phyloP scores from a whole-genome alignment of 37 sponge, comb jelly and placozoan species.

The Lycopodina hypogea region DNA sequence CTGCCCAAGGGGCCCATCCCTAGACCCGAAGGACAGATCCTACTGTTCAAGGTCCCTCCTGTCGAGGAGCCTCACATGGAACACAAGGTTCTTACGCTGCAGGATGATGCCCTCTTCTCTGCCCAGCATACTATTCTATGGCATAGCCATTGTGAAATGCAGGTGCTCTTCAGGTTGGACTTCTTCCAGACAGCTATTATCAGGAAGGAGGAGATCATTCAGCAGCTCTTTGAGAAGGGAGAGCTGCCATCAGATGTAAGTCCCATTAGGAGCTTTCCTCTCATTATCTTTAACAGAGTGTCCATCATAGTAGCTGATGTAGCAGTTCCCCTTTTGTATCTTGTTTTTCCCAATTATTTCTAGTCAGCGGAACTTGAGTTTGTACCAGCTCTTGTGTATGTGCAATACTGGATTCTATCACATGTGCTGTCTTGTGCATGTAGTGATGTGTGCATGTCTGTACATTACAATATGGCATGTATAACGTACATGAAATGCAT shows the following conservation, averaged over 20 bases:
- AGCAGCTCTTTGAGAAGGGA: constrained; percentile 28
- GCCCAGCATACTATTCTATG: constrained; percentile 27
- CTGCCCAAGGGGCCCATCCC: constrained; percentile 3
- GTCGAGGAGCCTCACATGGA: background rate
- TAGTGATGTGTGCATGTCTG: too few species aligned
- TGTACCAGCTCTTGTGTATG: too few species aligned
- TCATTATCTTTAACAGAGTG: too few species aligned
- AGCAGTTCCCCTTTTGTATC: too few species aligned
- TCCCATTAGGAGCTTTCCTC: background rate
- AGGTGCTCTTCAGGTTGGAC: constrained; percentile 41
- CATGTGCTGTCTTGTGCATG: too few species aligned
- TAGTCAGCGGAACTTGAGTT: too few species aligned
- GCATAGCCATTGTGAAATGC: constrained; percentile 43
- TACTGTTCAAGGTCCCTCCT: constrained; percentile 31
- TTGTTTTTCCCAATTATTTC: too few species aligned
- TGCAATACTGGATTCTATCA: too few species aligned
- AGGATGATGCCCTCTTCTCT: constrained; percentile 10
- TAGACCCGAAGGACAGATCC: constrained; percentile 32
- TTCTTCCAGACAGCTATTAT: constrained; percentile 37
- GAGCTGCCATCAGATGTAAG: constrained; percentile 27
- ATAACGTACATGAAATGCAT: background rate
- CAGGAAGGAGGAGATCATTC: constrained; percentile 43
- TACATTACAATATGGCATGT: too few species aligned
- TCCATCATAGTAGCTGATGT: too few species aligned
- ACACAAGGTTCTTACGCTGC: background rate